Evolutionary conservation across 2,113 vertebrate genomes (phyloP).

Genomic region (Erythrolamprus reginae): DNA sequence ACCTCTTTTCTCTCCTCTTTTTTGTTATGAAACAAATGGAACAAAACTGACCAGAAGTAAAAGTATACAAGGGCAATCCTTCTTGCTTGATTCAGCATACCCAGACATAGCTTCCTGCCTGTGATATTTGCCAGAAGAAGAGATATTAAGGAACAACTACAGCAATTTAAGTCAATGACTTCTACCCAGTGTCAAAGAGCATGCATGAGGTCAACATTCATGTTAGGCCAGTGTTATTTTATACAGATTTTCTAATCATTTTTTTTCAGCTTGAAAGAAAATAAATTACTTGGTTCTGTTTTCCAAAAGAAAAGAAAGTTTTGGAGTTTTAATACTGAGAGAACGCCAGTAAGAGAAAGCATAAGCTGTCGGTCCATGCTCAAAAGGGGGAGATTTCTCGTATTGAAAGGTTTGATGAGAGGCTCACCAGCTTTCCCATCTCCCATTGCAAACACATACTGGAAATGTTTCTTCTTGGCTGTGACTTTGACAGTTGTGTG

Average conservation of each 20-base stretch:
- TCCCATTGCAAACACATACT: neutral
- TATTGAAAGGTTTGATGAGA: neutral
- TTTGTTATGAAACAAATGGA: slow-evolving; percentile 1
- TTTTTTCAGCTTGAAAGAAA: neutral
- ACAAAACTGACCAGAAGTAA: neutral
- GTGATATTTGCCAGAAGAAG: neutral
- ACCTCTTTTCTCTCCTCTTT: neutral
- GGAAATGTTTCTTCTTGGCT: neutral
- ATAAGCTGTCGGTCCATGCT: neutral
- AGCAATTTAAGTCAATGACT: neutral
- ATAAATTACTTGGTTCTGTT: neutral
- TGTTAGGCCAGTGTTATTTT: neutral
- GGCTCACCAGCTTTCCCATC: neutral
- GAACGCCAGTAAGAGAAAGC: neutral
- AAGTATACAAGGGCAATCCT: neutral
- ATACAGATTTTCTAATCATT: neutral
- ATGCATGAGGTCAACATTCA: neutral
- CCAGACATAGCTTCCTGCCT: neutral
- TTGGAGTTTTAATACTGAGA: neutral
- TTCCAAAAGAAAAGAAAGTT: neutral
- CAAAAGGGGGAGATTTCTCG: neutral
- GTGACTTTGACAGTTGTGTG: neutral
- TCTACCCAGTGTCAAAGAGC: neutral
- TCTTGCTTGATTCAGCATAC: neutral
- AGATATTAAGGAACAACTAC: neutral